Conservation (phyloP, 2,797 vertebrate species). For the Spinibarbus caldwelli region DNA sequence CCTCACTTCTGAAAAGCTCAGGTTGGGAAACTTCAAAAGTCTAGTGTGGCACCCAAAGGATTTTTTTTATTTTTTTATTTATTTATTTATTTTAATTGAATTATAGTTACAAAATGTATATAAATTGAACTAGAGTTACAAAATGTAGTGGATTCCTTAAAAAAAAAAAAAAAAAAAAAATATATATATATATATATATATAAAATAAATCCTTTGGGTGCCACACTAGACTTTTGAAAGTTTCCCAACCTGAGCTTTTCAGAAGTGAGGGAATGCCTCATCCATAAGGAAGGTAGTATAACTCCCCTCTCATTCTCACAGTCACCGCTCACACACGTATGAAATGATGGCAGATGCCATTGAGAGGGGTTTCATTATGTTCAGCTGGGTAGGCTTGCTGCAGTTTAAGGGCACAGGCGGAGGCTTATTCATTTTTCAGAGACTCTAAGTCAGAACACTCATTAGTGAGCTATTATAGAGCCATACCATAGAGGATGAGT, state of each 20-base stretch:
- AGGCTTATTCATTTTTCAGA: conserved; percentile 56
- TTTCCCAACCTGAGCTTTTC: background rate
- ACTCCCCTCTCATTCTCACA: conserved; percentile 18
- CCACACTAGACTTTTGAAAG: background rate
- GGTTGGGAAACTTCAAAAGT: no score
- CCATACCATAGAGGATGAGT: conserved; percentile 39
- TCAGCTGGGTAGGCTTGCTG: conserved; percentile 18
- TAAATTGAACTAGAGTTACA: no score
- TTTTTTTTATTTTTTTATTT: no score
- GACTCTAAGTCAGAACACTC: conserved; percentile 48
- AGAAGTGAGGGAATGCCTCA: background rate
- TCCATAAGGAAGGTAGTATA: conserved; percentile 13
- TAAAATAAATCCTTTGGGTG: no score
- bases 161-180: no score
- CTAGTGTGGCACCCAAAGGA: no score
- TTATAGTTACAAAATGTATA: no score
- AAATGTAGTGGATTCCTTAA: no score
- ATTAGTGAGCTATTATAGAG: conserved; percentile 56
- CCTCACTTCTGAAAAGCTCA: no score
- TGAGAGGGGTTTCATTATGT: conserved; percentile 36
- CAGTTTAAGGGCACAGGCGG: conserved; percentile 29
- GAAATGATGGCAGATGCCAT: conserved; percentile 34
- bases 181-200: no score
- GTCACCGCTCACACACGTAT: background rate
- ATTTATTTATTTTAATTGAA: no score